These are phyloP conservation scores for Alviniconcha strummeri DNA, from an alignment of 2,888 invertebrate species.

Conservation along the genomic window DNA sequence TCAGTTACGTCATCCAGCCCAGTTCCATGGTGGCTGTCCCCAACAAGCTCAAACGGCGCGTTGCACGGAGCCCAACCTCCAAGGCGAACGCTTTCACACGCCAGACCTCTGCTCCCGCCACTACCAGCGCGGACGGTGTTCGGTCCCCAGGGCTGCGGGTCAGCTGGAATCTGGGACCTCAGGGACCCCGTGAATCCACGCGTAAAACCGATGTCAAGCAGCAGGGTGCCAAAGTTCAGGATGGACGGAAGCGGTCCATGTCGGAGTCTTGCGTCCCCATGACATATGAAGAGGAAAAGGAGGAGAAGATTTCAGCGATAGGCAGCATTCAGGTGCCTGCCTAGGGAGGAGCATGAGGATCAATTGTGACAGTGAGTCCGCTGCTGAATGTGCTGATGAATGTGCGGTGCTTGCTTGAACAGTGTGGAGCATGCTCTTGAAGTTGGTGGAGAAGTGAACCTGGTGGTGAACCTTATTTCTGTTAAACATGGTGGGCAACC, in stretches of 20 bases:
- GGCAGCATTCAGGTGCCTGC: too few relatives aligned
- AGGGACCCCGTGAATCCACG: not conserved
- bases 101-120: not conserved
- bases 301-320: too few relatives aligned
- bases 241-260: constrained; percentile 32
- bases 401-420: too few relatives aligned
- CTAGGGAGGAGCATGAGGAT: too few relatives aligned
- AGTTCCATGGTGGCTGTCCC: constrained; percentile 55
- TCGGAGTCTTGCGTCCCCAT: constrained; percentile 29
- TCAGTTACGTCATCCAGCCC: constrained; percentile 51
- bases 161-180: not conserved
- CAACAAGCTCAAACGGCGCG: constrained; percentile 44
- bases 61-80: not conserved
- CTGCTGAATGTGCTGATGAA: too few relatives aligned
- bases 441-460: too few relatives aligned
- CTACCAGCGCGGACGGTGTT: not conserved
- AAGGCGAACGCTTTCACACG: not conserved
- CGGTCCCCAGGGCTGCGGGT: not conserved
- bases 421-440: too few relatives aligned
- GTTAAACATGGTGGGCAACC: too few relatives aligned
- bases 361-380: too few relatives aligned
- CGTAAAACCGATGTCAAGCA: constrained; percentile 7
- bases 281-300: too few relatives aligned
- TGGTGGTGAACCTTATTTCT: too few relatives aligned
- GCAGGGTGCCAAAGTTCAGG: constrained; percentile 2